These are phyloP conservation scores for Silurus aristotelis DNA, from an alignment of 2,797 vertebrate species.

Conservation along the genomic window DNA sequence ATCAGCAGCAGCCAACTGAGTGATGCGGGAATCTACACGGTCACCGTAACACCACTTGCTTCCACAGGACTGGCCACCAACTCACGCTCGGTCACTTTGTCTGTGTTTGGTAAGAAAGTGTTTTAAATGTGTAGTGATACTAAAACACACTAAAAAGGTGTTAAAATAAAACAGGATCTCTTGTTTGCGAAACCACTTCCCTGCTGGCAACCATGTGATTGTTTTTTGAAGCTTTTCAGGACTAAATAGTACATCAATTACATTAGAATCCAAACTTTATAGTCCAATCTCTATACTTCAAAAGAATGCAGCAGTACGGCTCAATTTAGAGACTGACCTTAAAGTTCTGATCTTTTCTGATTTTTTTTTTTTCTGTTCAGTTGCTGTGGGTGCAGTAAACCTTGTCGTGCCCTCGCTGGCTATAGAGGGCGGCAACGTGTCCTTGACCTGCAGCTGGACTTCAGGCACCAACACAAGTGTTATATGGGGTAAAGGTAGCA, in stretches of 20 bases:
- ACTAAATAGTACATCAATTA: no score
- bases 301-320: no score
- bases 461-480: conserved; percentile 63
- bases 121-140: background rate
- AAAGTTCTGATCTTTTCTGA: background rate
- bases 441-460: conserved; percentile 70
- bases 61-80: conserved; percentile 57
- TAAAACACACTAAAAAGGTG: background rate
- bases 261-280: no score
- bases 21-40: conserved; percentile 71
- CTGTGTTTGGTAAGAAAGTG: conserved; percentile 71
- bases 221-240: background rate
- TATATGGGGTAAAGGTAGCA: conserved; percentile 69
- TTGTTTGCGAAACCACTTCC: no score
- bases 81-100: conserved; percentile 65
- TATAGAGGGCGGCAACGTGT: conserved; percentile 67
- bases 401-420: conserved; percentile 66
- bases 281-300: no score
- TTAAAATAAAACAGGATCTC: background rate
- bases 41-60: conserved; percentile 62
- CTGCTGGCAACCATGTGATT: no score
- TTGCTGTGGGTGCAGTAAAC: conserved; percentile 63
- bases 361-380: conserved; percentile 54
- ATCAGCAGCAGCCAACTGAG: conserved; percentile 62
- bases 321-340: no score